These are phyloP conservation scores for Tangara arthus DNA, from an alignment of 2,797 vertebrate species.

Conservation along the genomic window DNA sequence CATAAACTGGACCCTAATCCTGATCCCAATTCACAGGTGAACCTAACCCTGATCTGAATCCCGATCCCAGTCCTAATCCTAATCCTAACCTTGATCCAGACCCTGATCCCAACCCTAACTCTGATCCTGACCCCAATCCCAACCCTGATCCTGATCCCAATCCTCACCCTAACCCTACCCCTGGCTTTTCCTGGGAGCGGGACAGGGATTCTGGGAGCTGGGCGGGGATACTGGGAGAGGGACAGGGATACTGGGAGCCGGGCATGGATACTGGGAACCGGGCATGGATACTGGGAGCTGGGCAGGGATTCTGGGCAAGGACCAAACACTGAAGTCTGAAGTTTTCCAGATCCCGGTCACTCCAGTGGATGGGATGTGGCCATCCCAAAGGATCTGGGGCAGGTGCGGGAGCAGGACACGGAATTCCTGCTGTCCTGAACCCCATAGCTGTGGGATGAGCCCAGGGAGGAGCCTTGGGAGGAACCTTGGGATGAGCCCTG, in stretches of 20 bases:
- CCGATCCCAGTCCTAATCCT: fast-evolving
- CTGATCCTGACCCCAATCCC: fast-evolving
- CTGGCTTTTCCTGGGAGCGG: neutral
- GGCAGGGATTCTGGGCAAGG: fast-evolving
- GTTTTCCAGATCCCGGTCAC: neutral
- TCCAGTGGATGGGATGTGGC: fast-evolving
- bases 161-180: too few relatives aligned
- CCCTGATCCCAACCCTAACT: too few relatives aligned
- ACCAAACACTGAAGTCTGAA: fast-evolving
- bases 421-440: neutral
- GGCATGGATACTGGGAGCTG: fast-evolving
- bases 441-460: fast-evolving
- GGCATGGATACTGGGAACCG: fast-evolving
- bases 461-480: neutral
- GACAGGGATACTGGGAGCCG: fast-evolving
- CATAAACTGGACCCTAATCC: too few relatives aligned
- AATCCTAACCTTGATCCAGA: neutral
- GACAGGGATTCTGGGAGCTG: neutral
- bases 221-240: neutral
- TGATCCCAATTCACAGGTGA: neutral
- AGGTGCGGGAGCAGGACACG: neutral
- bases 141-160: neutral
- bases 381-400: neutral
- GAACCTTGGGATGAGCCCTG: fast-evolving
- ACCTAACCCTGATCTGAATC: neutral